Percentiles rank a stretch among this genome's conserved stretches.
Conservation (phyloP, 2,113 vertebrate species). For the Harpagus bidentatus region DNA sequence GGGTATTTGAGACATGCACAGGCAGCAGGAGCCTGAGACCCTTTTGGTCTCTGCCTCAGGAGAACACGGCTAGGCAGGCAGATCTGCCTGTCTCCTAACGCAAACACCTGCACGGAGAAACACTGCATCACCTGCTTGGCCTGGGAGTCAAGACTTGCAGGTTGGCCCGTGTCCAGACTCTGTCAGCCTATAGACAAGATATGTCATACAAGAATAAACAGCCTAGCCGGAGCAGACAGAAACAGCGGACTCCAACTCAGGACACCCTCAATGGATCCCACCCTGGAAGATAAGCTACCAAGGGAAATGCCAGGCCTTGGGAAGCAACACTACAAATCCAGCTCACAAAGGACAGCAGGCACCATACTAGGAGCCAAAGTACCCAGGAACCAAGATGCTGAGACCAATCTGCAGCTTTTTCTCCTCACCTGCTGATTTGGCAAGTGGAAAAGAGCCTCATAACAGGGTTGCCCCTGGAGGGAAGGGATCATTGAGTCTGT, state of each 20-base stretch:
- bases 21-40: not conserved
- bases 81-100: not conserved
- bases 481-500: not conserved
- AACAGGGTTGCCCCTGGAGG: not conserved
- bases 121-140: not conserved
- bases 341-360: not conserved
- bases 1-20: fast-evolving
- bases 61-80: not conserved
- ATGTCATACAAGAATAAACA: not conserved
- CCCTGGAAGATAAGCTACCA: not conserved
- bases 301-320: not conserved
- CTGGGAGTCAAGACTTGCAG: not conserved
- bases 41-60: not conserved
- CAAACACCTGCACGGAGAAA: not conserved
- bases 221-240: not conserved
- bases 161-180: fast-evolving
- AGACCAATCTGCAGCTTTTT: not conserved
- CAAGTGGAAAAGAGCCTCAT: not conserved
- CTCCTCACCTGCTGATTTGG: not conserved
- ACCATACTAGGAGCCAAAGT: not conserved
- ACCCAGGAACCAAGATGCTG: not conserved
- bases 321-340: not conserved
- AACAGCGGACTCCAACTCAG: not conserved
- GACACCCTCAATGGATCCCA: not conserved
- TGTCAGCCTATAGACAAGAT: not conserved